Evolutionary conservation across 2,113 vertebrate genomes (phyloP).

Genomic region (Micromys minutus): DNA sequence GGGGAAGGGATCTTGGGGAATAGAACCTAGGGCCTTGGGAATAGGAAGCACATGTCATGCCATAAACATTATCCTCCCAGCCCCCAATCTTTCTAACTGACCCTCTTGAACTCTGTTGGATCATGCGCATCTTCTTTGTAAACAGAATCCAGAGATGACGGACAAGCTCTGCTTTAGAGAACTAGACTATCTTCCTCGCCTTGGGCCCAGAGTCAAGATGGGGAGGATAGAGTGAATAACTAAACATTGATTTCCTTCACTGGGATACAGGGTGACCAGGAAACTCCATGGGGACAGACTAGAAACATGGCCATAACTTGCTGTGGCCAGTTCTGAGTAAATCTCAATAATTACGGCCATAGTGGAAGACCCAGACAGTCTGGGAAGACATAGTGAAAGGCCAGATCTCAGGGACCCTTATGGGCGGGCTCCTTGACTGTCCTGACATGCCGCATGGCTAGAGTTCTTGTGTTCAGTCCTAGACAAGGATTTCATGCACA

Average conservation of each 20-base stretch:
- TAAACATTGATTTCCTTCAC: neutral
- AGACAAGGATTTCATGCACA: neutral
- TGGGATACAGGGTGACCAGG: neutral
- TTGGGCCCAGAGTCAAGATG: neutral
- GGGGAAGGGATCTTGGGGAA: neutral
- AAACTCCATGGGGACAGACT: neutral
- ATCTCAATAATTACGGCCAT: neutral
- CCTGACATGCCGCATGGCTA: fast-evolving
- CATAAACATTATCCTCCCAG: neutral
- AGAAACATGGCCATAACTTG: neutral
- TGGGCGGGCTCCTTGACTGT: neutral
- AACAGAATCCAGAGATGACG: neutral
- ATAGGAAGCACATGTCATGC: too few species aligned
- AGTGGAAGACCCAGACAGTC: neutral
- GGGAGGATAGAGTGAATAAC: neutral
- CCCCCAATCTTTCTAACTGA: neutral
- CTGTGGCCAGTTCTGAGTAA: neutral
- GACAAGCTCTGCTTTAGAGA: neutral
- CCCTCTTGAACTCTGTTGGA: neutral
- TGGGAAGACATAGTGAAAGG: too few species aligned
- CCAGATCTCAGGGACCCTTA: neutral
- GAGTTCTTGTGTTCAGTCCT: neutral
- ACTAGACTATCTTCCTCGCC: neutral
- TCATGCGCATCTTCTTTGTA: neutral
- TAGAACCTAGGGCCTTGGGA: neutral